Percentiles rank a stretch among this genome's conserved stretches.
phyloP scores from a whole-genome alignment of 2,113 vertebrate genomes.

The Elephantulus edwardii region DNA sequence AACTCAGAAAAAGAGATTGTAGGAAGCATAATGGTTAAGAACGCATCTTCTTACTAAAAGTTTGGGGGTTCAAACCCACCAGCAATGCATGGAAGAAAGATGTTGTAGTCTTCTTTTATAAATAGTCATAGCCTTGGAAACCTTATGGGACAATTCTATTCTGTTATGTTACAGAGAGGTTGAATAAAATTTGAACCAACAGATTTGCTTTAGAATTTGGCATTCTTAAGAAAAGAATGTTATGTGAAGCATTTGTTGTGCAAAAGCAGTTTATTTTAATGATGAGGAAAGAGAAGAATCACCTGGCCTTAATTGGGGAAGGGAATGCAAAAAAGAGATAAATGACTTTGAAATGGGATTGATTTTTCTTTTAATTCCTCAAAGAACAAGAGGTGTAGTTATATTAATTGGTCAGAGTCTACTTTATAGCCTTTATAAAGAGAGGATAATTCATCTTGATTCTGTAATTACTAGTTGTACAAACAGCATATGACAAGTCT shows the following conservation, averaged over 20 bases:
- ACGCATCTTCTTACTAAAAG: not conserved
- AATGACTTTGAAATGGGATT: conserved; percentile 36
- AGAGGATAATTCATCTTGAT: conserved; percentile 71
- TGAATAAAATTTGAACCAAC: not conserved
- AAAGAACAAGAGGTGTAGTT: conserved; percentile 33
- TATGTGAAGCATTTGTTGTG: conserved; percentile 53
- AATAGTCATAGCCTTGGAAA: not conserved
- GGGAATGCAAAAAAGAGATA: not conserved
- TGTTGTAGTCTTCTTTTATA: not conserved
- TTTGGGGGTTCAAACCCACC: not conserved
- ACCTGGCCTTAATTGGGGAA: not conserved
- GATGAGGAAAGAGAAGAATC: not conserved
- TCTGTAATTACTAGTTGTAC: conserved; percentile 72
- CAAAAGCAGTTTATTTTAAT: not conserved
- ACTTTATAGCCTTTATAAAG: conserved; percentile 72
- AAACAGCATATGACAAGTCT: conserved; percentile 69
- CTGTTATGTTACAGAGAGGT: not conserved
- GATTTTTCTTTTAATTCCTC: conserved; percentile 49
- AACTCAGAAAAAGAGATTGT: conserved; percentile 4
- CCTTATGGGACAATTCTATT: not conserved
- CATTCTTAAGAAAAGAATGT: conserved; percentile 53
- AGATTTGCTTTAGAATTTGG: not conserved
- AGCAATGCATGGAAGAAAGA: not conserved
- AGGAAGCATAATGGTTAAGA: too few relatives aligned
- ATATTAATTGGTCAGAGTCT: conserved; percentile 75